Conservation (phyloP, 2,888 invertebrate species). For the Trachelus troglodyta region DNA sequence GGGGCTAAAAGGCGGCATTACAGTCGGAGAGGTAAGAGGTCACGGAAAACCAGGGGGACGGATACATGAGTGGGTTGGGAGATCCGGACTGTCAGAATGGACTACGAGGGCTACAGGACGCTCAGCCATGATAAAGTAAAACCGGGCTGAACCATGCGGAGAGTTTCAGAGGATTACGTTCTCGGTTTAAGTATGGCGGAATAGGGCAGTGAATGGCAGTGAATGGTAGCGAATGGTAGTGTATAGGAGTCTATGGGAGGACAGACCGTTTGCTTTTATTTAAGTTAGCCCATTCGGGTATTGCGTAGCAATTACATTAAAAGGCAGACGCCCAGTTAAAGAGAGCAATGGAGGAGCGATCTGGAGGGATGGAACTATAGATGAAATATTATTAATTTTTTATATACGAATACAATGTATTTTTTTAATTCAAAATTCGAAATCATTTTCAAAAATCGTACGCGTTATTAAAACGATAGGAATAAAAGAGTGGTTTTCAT, state of each 20-base stretch:
- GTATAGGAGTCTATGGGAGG: conserved; percentile 3
- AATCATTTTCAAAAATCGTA: not conserved
- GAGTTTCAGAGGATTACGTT: conserved; percentile 21
- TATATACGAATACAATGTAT: not conserved
- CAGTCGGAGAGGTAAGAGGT: conserved; percentile 1
- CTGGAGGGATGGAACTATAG: not conserved
- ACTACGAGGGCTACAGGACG: conserved; percentile 4
- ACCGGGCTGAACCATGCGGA: not conserved
- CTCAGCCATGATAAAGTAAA: conserved; percentile 16
- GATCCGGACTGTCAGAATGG: conserved; percentile 19
- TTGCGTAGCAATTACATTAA: conserved; percentile 57
- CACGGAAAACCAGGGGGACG: not conserved
- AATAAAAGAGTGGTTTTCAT: not conserved
- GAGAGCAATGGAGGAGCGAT: not conserved
- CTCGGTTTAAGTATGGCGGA: not conserved
- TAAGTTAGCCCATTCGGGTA: conserved; percentile 42
- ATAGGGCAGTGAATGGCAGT: not conserved
- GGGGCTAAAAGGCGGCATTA: conserved; percentile 16
- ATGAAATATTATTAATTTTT: not conserved
- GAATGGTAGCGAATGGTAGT: not conserved
- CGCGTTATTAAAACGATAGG: not conserved
- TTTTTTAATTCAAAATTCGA: not conserved
- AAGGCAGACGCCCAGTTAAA: conserved; percentile 38
- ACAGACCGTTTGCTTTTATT: conserved; percentile 54
- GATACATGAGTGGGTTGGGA: conserved; percentile 11